Percentiles rank a stretch among this genome's conserved stretches.
These are phyloP conservation scores for Electrona antarctica DNA, from an alignment of 2,113 vertebrate genomes.

Conservation along the genomic window DNA sequence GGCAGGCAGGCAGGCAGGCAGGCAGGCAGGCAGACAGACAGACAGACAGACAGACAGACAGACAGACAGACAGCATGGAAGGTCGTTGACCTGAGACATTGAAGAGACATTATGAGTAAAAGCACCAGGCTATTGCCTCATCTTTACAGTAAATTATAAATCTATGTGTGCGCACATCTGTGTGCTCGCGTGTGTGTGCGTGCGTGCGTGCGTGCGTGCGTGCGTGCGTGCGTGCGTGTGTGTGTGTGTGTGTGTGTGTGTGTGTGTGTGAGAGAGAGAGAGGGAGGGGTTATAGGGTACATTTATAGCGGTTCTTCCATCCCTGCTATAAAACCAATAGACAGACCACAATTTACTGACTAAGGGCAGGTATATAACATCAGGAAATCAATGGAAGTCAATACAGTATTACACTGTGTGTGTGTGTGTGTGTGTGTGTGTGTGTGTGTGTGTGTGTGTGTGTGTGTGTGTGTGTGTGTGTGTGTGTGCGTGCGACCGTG, in stretches of 20 bases:
- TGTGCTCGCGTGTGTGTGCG: conserved; percentile 8
- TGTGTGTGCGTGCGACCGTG: conserved; percentile 13
- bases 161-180: conserved; percentile 9
- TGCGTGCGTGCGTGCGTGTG: background rate
- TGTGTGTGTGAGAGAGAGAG: background rate
- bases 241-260: conserved; percentile 2
- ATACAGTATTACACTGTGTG: conserved; percentile 26
- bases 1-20: too few species aligned
- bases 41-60: conserved; percentile 21
- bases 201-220: background rate
- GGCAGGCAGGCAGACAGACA: background rate
- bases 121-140: conserved; percentile 63
- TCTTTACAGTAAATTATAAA: conserved; percentile 59
- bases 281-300: background rate
- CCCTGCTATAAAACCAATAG: conserved; percentile 43
- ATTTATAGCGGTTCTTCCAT: conserved; percentile 40
- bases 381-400: conserved; percentile 57
- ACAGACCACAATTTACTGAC: conserved; percentile 47
- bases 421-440: conserved; percentile 15
- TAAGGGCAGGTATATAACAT: conserved; percentile 46
- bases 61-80: conserved; percentile 28
- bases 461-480: background rate
- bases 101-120: conserved; percentile 71
- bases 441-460: background rate
- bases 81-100: conserved; percentile 65